Evolutionary conservation across 2,797 vertebrate genomes (phyloP).

Genomic region (Peromyscus aztecus): DNA sequence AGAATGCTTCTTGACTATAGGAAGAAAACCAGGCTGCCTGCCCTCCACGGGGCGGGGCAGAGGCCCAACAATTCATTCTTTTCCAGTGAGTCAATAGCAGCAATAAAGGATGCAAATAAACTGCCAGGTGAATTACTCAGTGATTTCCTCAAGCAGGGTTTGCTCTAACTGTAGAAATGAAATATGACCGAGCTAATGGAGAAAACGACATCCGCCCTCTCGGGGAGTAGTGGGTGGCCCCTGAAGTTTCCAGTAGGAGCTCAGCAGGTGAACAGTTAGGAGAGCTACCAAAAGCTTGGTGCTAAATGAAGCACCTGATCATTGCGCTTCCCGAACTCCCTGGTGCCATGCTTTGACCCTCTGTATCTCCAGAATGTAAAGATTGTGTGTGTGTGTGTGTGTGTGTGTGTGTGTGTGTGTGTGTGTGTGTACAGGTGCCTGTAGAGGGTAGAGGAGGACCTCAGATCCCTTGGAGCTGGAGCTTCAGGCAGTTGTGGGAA

Average conservation of each 20-base stretch:
- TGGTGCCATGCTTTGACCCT: neutral
- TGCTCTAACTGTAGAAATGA: neutral
- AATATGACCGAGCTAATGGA: no score
- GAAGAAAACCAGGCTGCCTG: neutral
- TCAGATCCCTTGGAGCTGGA: neutral
- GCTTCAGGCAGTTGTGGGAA: no score
- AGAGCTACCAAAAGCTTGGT: neutral
- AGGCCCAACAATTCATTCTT: neutral
- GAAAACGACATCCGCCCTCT: neutral
- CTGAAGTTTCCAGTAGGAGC: neutral
- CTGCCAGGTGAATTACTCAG: neutral
- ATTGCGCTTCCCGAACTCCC: neutral
- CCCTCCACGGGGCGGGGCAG: neutral
- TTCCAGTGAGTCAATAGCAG: neutral
- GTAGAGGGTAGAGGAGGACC: neutral
- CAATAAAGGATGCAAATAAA: neutral
- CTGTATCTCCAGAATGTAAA: neutral
- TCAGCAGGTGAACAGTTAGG: neutral
- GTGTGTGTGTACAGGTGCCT: neutral
- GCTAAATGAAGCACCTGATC: neutral
- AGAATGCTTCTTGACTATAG: neutral
- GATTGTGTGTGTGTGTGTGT: no score
- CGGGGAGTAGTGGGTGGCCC: neutral
- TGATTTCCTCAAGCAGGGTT: neutral
- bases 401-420: no score